Percentiles rank a stretch among this genome's conserved stretches.
These are phyloP conservation scores for Radopholus similis DNA, from an alignment of 1,140 invertebrate species.

Conservation along the genomic window DNA sequence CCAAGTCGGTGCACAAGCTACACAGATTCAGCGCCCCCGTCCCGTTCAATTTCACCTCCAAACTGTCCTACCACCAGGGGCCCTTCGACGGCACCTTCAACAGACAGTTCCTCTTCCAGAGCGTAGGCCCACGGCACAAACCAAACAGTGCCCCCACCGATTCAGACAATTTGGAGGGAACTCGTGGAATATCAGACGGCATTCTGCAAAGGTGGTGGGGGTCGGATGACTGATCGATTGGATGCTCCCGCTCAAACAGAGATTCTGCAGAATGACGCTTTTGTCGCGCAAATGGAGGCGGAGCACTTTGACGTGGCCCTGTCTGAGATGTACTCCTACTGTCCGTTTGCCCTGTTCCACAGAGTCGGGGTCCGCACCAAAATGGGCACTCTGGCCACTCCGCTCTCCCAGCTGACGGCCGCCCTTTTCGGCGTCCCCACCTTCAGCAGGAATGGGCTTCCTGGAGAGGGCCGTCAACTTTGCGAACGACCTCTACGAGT, in stretches of 20 bases:
- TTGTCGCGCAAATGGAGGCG: not conserved
- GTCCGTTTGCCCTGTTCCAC: conserved; percentile 20
- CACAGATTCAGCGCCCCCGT: not conserved
- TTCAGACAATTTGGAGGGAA: not conserved
- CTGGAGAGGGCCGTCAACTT: not conserved
- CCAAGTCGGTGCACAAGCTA: not conserved
- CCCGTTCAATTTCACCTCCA: not conserved
- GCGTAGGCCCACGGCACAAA: not conserved
- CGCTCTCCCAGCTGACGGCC: not conserved
- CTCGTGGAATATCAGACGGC: not conserved
- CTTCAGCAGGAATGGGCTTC: conserved; percentile 2
- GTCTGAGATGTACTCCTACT: conserved; percentile 22
- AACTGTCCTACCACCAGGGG: too few species aligned
- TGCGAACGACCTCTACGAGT: not conserved
- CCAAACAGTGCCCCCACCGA: not conserved
- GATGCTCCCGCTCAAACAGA: not conserved
- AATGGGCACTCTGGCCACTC: not conserved
- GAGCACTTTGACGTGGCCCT: conserved; percentile 29
- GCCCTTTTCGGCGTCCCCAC: conserved; percentile 6
- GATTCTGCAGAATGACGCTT: not conserved
- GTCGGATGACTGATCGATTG: too few species aligned
- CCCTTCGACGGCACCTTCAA: too few species aligned
- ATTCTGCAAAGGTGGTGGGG: too few species aligned
- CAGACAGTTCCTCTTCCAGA: not conserved
- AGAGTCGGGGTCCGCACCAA: conserved; percentile 12